phyloP scores from a whole-genome alignment of 2,113 vertebrate genomes.

The Campylomormyrus tamandua region DNA sequence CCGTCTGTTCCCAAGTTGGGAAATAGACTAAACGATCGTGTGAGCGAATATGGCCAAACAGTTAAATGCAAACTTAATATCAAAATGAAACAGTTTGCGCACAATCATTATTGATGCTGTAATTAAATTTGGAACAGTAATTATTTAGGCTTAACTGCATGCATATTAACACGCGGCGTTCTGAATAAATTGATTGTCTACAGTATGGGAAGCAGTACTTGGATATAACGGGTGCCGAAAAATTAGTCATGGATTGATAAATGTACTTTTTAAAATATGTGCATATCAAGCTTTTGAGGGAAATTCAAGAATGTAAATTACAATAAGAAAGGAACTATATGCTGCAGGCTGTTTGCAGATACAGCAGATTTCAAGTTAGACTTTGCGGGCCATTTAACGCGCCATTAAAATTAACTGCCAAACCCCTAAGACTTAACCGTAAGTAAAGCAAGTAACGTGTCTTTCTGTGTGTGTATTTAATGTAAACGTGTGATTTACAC shows the following conservation, averaged over 20 bases:
- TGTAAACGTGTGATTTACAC: slow-evolving; percentile 75
- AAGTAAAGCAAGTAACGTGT: not conserved
- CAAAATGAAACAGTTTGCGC: not conserved
- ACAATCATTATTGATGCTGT: not conserved
- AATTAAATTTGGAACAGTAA: not conserved
- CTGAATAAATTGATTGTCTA: not conserved
- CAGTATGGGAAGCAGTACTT: not conserved
- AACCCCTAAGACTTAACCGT: slow-evolving; percentile 51
- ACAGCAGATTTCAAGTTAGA: not conserved
- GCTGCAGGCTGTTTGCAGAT: not conserved
- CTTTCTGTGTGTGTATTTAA: slow-evolving; percentile 51
- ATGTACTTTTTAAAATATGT: not conserved
- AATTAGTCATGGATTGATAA: not conserved
- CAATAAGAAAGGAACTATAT: not conserved
- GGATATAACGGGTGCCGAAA: not conserved
- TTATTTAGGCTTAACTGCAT: not conserved
- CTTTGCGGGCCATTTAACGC: slow-evolving; percentile 59
- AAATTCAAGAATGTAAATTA: not conserved
- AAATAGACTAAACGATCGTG: not conserved
- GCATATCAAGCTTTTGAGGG: not conserved
- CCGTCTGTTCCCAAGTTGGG: not conserved
- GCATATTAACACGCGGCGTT: not conserved
- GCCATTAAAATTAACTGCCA: slow-evolving; percentile 63
- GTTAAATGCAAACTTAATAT: not conserved
- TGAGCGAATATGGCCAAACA: not conserved